A percentile compares a stretch with the other conserved stretches of the same genome.
Evolutionary conservation across 2,797 vertebrate genomes (phyloP).

Genomic region (Cyclura pinguis): DNA sequence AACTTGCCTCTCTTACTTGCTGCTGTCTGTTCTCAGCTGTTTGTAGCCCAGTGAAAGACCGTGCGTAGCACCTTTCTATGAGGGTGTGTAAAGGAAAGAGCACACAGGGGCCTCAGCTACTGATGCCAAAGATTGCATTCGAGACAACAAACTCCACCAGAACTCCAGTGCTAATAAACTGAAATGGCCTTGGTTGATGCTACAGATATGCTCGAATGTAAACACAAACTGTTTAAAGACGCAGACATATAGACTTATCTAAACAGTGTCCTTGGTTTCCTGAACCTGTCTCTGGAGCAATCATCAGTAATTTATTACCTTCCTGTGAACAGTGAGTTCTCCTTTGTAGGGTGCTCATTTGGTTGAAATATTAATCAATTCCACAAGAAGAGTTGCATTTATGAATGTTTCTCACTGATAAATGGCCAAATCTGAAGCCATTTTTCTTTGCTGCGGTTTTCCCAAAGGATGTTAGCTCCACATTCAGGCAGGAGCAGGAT

Average conservation of each 20-base stretch:
- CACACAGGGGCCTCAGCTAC: constrained; percentile 33
- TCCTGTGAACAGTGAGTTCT: constrained; percentile 59
- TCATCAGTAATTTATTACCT: constrained; percentile 51
- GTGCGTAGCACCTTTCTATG: neutral
- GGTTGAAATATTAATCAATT: constrained; percentile 64
- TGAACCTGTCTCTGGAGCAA: constrained; percentile 48
- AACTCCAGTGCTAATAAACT: constrained; percentile 51
- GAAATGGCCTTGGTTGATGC: constrained; percentile 49
- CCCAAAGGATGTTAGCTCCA: constrained; percentile 51
- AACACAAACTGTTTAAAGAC: constrained; percentile 63
- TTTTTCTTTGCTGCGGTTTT: constrained; percentile 72
- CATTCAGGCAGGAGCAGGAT: constrained; percentile 59
- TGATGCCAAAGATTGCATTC: constrained; percentile 49
- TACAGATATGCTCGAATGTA: constrained; percentile 67
- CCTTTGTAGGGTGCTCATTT: constrained; percentile 55
- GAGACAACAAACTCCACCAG: constrained; percentile 25
- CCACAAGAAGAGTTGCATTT: constrained; percentile 58
- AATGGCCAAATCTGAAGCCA: constrained; percentile 50
- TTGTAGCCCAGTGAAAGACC: neutral
- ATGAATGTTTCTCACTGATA: constrained; percentile 40
- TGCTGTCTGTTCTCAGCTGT: neutral
- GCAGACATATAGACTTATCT: constrained; percentile 28
- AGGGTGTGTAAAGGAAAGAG: constrained; percentile 7
- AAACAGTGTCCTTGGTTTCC: constrained; percentile 51
- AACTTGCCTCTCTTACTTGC: neutral